Conservation (phyloP, 1,140 invertebrate species). For the Atta texana region DNA sequence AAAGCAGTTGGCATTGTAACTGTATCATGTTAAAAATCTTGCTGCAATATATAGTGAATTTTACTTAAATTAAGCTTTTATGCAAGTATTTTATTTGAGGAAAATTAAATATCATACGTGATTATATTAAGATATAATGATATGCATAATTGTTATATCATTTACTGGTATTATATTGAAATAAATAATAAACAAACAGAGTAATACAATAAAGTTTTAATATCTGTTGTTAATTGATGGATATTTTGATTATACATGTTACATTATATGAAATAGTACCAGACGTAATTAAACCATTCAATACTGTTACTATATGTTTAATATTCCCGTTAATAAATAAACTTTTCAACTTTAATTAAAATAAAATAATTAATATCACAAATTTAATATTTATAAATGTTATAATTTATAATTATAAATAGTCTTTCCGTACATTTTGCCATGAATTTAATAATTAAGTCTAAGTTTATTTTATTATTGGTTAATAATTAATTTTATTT, state of each 20-base stretch:
- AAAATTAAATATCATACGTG: neutral
- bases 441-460: conserved; percentile 29
- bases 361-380: conserved; percentile 52
- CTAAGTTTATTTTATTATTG: too few relatives aligned
- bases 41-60: neutral
- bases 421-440: neutral
- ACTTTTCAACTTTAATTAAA: conserved; percentile 48
- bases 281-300: conserved; percentile 34
- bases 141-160: neutral
- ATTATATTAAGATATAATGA: neutral
- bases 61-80: neutral
- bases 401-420: neutral
- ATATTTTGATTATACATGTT: conserved; percentile 20
- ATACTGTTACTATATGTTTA: conserved; percentile 19
- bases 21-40: neutral
- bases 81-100: neutral
- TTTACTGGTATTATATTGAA: neutral
- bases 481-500: conserved; percentile 26
- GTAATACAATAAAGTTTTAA: conserved; percentile 7
- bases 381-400: conserved; percentile 51
- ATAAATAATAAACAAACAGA: neutral
- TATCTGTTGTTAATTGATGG: conserved; percentile 31
- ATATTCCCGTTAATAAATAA: conserved; percentile 41
- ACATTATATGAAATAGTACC: conserved; percentile 36
- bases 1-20: neutral